A percentile compares a stretch with the other conserved stretches of the same genome.
These are phyloP conservation scores for Zeuzera pyrina DNA, from an alignment of 2,888 invertebrate genomes.

Conservation along the genomic window DNA sequence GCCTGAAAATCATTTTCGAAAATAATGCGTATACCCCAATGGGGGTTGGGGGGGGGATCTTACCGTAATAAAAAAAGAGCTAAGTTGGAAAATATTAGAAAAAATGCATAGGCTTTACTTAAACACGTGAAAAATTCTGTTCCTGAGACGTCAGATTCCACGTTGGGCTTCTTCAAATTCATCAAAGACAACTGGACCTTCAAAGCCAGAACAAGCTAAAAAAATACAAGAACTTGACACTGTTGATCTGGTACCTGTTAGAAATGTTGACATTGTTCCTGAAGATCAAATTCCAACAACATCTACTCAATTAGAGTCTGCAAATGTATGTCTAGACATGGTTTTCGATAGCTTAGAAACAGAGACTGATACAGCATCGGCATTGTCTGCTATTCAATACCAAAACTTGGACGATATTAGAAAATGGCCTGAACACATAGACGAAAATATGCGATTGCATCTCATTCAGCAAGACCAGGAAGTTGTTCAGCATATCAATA, in stretches of 20 bases:
- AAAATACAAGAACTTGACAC: constrained; percentile 2
- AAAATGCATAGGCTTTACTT: constrained; percentile 2
- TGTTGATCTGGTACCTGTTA: background rate
- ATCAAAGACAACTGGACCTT: constrained; percentile 1
- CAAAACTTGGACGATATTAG: constrained; percentile 4
- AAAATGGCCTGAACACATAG: constrained; percentile 7
- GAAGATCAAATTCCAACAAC: constrained; percentile 4
- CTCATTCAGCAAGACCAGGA: constrained; percentile 2
- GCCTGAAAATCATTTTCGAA: too few species aligned
- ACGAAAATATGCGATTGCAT: constrained; percentile 2
- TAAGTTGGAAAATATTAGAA: constrained; percentile 2
- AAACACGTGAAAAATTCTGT: constrained; percentile 3
- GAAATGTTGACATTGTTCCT: constrained; percentile 1
- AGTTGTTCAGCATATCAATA: constrained; percentile 5
- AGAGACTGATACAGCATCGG: background rate
- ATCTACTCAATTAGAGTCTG: constrained; percentile 2
- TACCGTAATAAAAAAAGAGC: constrained; percentile 7
- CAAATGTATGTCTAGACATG: constrained; percentile 1
- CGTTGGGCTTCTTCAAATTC: constrained; percentile 1
- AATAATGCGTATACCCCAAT: too few species aligned
- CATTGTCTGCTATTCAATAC: constrained; percentile 4
- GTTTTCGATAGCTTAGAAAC: background rate
- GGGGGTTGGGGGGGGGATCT: constrained; percentile 5
- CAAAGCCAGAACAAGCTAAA: too few species aligned
- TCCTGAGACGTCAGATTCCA: constrained; percentile 2